A percentile compares a stretch with the other conserved stretches of the same genome.
phyloP scores from a whole-genome alignment of 1,140 invertebrate species.

The Zaprionus taronus region DNA sequence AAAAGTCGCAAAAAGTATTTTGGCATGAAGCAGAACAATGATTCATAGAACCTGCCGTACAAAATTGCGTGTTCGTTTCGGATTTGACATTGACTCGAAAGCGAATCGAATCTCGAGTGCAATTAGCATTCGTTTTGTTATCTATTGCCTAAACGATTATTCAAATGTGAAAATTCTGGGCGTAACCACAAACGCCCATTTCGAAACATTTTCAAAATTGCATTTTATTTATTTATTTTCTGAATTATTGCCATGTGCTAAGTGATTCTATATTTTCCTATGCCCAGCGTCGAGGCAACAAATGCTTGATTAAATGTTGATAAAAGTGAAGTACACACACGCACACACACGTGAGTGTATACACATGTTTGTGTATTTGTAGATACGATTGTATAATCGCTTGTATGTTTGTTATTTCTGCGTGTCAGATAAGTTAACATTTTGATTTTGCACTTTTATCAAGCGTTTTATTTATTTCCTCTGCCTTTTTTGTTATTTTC shows the following conservation, averaged over 20 bases:
- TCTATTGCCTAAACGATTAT: conserved; percentile 47
- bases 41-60: conserved; percentile 26
- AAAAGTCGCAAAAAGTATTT: conserved; percentile 18
- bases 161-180: conserved; percentile 31
- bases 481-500: conserved; percentile 32
- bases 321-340: conserved; percentile 40
- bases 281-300: conserved; percentile 28
- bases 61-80: conserved; percentile 20
- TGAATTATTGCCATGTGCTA: conserved; percentile 21
- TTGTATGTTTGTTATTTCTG: conserved; percentile 18
- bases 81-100: conserved; percentile 35
- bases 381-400: conserved; percentile 25
- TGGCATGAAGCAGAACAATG: conserved; percentile 38
- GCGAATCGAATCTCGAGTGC: conserved; percentile 56
- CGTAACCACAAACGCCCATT: not conserved
- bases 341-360: not conserved
- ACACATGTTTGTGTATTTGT: conserved; percentile 6
- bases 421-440: conserved; percentile 38
- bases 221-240: conserved; percentile 20
- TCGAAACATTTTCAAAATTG: conserved; percentile 29
- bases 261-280: conserved; percentile 13
- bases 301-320: conserved; percentile 67
- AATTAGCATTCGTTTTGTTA: conserved; percentile 71
- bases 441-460: conserved; percentile 46
- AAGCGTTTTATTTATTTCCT: conserved; percentile 36